Evolutionary conservation across 2,888 invertebrate species (phyloP), one percentile per base, ranked within the genome.

Genomic region (Tribolium freemani): DNA sequence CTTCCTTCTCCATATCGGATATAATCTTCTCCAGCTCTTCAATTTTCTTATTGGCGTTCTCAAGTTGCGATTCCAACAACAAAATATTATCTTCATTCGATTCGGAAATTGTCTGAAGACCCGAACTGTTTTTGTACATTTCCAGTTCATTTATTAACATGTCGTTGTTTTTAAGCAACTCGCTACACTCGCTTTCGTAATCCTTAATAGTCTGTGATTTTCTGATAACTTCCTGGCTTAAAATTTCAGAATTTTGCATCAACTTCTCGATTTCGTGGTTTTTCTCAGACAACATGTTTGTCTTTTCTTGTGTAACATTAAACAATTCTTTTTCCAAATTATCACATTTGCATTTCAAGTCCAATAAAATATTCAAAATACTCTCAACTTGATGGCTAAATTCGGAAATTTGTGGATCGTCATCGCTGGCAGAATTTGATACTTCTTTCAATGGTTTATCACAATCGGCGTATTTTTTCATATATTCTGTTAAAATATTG

Each of bases 111-210:
- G 93, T 92, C 83, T 93, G 91, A 76, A 93, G 84, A 77, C 91
- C 91, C 6, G 89, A 88, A n/a, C 87, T 87, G 57, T 88, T 90
- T 81, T 92, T 92, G 61, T 90, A 88, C 56, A 90, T 88, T 50
- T 92, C 88, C 73, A 93, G 87, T 85, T 93, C 92, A 57, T 89
- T 89, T 77, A 93, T 88, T n/a, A 93, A 85, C 71, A 91, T 88
- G 79, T 92, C 92, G 80, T 93, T 93, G 83, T 92, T 93, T 82
- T 91, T 91, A 85, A 91, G 91, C 82, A 92, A 88, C 82, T 92
- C 91, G 70, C 88, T 87, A 75, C 90, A 90, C 85, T 93, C 92
- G 21, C 88, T 84, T 75, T 89, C 88, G 51, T 88, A 88, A 76
- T 89, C 88, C 51, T 87, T 87, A 45, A 89, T 86, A 6, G 83